Percentiles rank a stretch among this genome's conserved stretches.
phyloP scores from a whole-genome alignment of 2,113 vertebrate species.

The Bos indicus region DNA sequence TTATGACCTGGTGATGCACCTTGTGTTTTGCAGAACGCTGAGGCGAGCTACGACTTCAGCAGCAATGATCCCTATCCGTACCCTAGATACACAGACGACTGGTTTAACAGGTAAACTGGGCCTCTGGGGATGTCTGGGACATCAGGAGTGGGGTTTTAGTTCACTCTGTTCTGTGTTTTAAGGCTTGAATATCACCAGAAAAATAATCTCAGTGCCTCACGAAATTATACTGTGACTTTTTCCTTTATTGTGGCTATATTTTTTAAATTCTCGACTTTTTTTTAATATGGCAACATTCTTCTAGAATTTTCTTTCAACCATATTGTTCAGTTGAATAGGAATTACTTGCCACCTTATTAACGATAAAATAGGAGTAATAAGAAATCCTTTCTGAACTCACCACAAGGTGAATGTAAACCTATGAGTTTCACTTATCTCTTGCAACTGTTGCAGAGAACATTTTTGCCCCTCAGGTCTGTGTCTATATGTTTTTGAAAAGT shows the following conservation, averaged over 20 bases:
- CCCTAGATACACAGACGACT: constrained; percentile 98
- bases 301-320: background rate
- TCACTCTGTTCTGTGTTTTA: background rate
- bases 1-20: background rate
- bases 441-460: background rate
- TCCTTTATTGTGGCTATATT: background rate
- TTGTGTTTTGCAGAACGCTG: constrained; percentile 93
- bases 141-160: background rate
- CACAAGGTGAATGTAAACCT: background rate
- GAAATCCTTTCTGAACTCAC: background rate
- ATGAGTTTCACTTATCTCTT: background rate
- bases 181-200: background rate
- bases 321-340: background rate
- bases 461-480: background rate
- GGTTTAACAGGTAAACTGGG: constrained; percentile 97
- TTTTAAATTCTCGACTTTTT: background rate
- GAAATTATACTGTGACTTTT: background rate
- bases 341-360: background rate
- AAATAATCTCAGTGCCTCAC: background rate
- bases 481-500: background rate
- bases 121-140: background rate
- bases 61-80: constrained; percentile 98
- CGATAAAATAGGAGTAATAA: background rate
- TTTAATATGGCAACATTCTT: background rate
- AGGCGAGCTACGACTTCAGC: constrained; percentile 99